These are phyloP conservation scores for Heliocidaris tuberculata DNA, from an alignment of 35 echinoderm and acorn worm species.

Conservation along the genomic window DNA sequence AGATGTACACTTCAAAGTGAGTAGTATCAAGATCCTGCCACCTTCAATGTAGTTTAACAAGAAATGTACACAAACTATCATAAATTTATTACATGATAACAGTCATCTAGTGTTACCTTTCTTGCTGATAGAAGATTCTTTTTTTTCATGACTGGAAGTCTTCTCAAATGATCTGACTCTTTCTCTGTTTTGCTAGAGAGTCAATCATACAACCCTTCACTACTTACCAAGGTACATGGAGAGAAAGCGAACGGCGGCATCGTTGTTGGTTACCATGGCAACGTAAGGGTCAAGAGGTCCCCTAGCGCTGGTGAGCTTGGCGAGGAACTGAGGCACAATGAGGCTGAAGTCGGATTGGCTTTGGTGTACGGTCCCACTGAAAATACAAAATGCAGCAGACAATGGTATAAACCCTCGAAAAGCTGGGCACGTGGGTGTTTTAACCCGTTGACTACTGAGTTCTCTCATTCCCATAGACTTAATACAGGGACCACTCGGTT, in stretches of 20 bases:
- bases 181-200: too few species aligned
- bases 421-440: background rate
- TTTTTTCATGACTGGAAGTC: too few species aligned
- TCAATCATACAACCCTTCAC: too few species aligned
- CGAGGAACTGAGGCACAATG: slow-evolving; percentile 37
- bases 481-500: too few species aligned
- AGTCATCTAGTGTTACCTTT: too few species aligned
- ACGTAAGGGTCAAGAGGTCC: slow-evolving; percentile 60
- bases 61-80: background rate
- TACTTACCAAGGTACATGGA: slow-evolving; percentile 61
- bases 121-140: too few species aligned
- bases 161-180: too few species aligned
- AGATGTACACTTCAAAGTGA: background rate
- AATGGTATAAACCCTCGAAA: background rate
- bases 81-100: background rate
- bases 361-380: slow-evolving; percentile 70
- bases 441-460: too few species aligned
- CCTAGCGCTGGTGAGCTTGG: slow-evolving; percentile 28
- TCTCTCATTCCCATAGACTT: too few species aligned
- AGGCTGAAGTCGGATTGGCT: slow-evolving; percentile 71
- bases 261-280: slow-evolving; percentile 69
- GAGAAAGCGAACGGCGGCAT: slow-evolving; percentile 61
- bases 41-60: background rate
- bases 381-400: background rate
- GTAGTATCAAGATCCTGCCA: background rate